Conservation (phyloP, 1,140 invertebrate species). For the Littorina saxatilis region DNA sequence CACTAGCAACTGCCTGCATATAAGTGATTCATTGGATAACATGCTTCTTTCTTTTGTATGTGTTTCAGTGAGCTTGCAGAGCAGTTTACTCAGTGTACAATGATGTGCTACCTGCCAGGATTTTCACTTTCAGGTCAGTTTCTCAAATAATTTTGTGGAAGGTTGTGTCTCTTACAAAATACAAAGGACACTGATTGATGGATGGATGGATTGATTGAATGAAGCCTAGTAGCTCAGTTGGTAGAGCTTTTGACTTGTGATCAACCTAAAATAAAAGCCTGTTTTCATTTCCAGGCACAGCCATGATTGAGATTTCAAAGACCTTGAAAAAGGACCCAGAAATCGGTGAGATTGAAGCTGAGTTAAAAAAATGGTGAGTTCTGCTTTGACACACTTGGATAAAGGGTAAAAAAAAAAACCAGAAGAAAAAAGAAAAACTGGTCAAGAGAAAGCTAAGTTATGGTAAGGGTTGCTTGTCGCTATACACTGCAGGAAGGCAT, state of each 20-base stretch:
- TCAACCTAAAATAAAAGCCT: too few relatives aligned
- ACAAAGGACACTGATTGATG: too few relatives aligned
- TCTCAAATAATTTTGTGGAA: too few relatives aligned
- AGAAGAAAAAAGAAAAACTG: too few relatives aligned
- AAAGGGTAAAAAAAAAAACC: neutral
- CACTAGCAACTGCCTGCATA: too few relatives aligned
- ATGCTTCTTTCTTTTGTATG: constrained; percentile 37
- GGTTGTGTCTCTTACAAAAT: neutral
- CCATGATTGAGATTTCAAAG: constrained; percentile 52
- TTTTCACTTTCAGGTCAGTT: constrained; percentile 62
- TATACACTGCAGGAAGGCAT: too few relatives aligned
- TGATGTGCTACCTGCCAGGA: constrained; percentile 75
- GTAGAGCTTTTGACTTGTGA: too few relatives aligned
- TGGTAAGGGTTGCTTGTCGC: too few relatives aligned
- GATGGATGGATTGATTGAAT: too few relatives aligned
- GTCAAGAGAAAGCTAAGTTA: too few relatives aligned
- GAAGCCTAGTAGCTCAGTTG: too few relatives aligned
- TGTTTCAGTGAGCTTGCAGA: constrained; percentile 69
- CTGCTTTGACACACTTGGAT: neutral
- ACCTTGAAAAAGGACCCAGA: constrained; percentile 55
- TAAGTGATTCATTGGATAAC: too few relatives aligned
- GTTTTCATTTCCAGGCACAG: constrained; percentile 49
- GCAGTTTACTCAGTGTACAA: constrained; percentile 74
- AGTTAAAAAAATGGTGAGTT: constrained; percentile 63
- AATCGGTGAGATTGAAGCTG: constrained; percentile 65